These are phyloP conservation scores for Hippoglossus stenolepis DNA, from an alignment of 2,113 vertebrate species.

Conservation along the genomic window DNA sequence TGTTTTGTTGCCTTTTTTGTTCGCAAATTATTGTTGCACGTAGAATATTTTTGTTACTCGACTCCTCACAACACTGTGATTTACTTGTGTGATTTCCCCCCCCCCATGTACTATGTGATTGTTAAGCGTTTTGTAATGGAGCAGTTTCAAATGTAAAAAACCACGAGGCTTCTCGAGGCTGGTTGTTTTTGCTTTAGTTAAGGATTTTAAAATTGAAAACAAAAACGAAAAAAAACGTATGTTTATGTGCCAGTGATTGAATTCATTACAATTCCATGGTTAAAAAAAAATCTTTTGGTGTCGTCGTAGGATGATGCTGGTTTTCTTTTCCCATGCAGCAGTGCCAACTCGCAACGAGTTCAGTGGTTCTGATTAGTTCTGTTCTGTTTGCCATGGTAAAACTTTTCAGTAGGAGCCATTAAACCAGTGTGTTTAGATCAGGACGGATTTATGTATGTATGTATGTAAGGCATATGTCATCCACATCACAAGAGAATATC, in stretches of 20 bases:
- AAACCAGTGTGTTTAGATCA: neutral
- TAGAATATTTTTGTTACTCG: conserved; percentile 43
- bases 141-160: conserved; percentile 35
- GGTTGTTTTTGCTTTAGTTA: conserved; percentile 30
- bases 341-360: conserved; percentile 42
- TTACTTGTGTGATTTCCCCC: conserved; percentile 12
- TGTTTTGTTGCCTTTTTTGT: conserved; percentile 71
- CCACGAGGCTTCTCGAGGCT: neutral
- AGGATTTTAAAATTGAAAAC: neutral
- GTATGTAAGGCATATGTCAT: neutral
- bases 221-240: neutral
- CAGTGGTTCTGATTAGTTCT: conserved; percentile 22
- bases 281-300: neutral
- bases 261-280: conserved; percentile 29
- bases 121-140: conserved; percentile 44
- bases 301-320: neutral
- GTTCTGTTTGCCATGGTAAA: neutral
- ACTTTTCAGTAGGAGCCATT: neutral
- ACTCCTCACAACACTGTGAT: conserved; percentile 27
- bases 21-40: conserved; percentile 31
- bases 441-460: neutral
- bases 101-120: conserved; percentile 44
- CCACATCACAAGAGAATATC: conserved; percentile 10
- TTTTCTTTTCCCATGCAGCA: conserved; percentile 18
- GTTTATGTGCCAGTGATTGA: conserved; percentile 45